These are phyloP conservation scores for Odocoileus virginianus DNA, from an alignment of 2,113 vertebrate genomes.

Conservation along the genomic window DNA sequence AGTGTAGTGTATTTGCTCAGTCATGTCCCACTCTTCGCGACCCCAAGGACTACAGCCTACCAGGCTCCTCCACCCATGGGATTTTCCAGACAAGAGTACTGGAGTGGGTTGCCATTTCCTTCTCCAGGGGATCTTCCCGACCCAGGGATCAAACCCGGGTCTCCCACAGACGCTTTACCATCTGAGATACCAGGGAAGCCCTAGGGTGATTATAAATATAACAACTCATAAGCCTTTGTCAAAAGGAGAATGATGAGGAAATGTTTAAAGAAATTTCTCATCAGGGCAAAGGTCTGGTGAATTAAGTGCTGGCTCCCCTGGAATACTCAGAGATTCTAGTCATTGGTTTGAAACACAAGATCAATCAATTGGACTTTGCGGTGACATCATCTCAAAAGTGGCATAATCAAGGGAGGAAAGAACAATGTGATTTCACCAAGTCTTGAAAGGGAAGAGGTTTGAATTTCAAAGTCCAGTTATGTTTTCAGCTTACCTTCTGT, in stretches of 20 bases:
- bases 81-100: too few relatives aligned
- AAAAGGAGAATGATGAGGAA: neutral
- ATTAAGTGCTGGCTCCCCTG: neutral
- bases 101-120: too few relatives aligned
- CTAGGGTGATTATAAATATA: neutral
- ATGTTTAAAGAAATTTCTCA: neutral
- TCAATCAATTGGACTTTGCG: neutral
- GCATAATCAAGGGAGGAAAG: neutral
- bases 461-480: neutral
- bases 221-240: neutral
- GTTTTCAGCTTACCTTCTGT: neutral
- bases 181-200: too few relatives aligned
- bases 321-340: neutral
- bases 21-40: too few relatives aligned
- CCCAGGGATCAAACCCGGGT: too few relatives aligned
- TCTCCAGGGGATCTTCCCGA: too few relatives aligned
- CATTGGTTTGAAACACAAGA: neutral
- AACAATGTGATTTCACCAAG: neutral
- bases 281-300: neutral
- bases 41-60: too few relatives aligned
- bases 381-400: neutral
- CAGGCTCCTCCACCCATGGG: too few relatives aligned
- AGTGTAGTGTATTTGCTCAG: too few relatives aligned
- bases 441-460: neutral
- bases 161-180: too few relatives aligned